phyloP scores from a whole-genome alignment of 2,797 vertebrate species.

The Taeniopygia guttata region DNA sequence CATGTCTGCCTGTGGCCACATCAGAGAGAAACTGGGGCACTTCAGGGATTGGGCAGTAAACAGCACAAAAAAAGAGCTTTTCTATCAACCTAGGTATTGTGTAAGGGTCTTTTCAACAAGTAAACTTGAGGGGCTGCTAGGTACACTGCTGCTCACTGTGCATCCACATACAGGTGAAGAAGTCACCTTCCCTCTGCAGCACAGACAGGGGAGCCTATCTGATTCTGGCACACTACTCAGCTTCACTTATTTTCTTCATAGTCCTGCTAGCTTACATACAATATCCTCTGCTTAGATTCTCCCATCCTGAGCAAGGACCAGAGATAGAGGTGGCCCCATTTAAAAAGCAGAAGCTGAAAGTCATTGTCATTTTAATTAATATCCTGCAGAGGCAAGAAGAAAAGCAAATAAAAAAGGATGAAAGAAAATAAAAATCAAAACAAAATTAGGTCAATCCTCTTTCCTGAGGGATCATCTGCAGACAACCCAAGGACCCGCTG shows the following conservation, averaged over 20 bases:
- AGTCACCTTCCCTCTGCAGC: neutral
- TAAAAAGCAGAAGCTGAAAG: constrained; percentile 39
- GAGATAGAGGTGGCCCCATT: constrained; percentile 11
- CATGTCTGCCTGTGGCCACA: neutral
- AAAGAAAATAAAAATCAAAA: constrained; percentile 57
- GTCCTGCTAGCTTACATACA: neutral
- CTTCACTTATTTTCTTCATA: neutral
- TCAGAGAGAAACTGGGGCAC: neutral
- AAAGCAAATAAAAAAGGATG: constrained; percentile 48
- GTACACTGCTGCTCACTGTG: neutral
- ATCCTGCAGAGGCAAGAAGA: constrained; percentile 27
- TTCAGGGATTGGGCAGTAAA: neutral
- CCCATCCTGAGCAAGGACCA: neutral
- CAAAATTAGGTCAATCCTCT: constrained; percentile 59
- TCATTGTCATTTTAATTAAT: constrained; percentile 58
- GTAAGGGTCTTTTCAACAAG: neutral
- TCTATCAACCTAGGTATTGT: neutral
- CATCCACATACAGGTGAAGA: neutral
- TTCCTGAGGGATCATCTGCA: constrained; percentile 24
- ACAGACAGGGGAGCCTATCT: neutral
- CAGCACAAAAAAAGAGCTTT: neutral
- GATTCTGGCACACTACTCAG: neutral
- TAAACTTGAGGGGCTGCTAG: neutral
- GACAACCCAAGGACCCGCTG: neutral
- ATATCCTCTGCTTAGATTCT: neutral